These are phyloP conservation scores for Triplophysa dalaica DNA, from an alignment of 2,113 vertebrate genomes.

Conservation along the genomic window DNA sequence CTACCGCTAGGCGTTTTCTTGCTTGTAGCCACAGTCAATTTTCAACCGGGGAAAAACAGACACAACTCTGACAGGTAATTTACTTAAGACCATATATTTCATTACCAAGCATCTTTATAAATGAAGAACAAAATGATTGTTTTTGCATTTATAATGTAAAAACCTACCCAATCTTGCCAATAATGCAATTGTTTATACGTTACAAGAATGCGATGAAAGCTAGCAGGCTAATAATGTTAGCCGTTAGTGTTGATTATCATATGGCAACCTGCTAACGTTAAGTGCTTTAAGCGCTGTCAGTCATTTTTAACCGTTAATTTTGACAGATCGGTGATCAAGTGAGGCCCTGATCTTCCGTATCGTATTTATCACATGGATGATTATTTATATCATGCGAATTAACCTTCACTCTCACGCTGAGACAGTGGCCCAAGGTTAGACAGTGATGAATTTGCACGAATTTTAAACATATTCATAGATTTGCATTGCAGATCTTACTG, in stretches of 20 bases:
- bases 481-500: neutral
- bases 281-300: slow-evolving; percentile 11
- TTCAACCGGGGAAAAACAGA: slow-evolving; percentile 30
- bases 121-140: neutral
- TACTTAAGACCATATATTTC: neutral
- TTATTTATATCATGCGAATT: neutral
- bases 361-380: neutral
- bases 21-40: slow-evolving; percentile 34
- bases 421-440: slow-evolving; percentile 39
- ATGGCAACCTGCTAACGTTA: neutral
- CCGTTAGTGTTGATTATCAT: neutral
- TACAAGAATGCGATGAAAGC: slow-evolving; percentile 10
- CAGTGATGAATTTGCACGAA: neutral
- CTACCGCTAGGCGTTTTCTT: slow-evolving; percentile 33
- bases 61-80: slow-evolving; percentile 46
- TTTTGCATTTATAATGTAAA: neutral
- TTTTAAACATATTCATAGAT: neutral
- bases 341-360: neutral
- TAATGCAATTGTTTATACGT: neutral
- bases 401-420: slow-evolving; percentile 15
- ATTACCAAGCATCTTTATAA: neutral
- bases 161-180: neutral
- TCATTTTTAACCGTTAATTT: slow-evolving; percentile 3
- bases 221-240: slow-evolving; percentile 39
- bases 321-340: neutral